Evolutionary conservation across 1,140 invertebrate genomes (phyloP), one percentile per base, ranked within the genome.

Genomic region (Drosophila novamexicana): DNA sequence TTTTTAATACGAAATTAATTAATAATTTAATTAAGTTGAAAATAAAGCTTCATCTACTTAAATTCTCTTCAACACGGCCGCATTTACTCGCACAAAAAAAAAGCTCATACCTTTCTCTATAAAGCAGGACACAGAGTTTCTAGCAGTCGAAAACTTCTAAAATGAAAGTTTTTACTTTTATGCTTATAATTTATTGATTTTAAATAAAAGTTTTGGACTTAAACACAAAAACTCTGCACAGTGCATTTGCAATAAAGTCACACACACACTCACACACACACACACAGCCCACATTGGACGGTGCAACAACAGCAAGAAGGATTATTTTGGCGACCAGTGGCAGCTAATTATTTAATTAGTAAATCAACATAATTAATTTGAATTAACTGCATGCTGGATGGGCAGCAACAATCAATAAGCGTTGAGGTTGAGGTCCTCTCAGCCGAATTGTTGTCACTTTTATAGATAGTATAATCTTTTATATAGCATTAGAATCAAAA

Each of bases 291-390:
- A 53, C 50, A 50, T 22, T 47, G 9, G 16, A n/a, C 1, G 22
- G 16, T n/a, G 40, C 16, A n/a, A 7, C 7, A 36, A 36, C 44
- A 68, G 47, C 61, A 68, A 37, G 78, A 62, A 42, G 58, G 39
- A 73, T 8, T 65, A 62, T 4, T 63, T 34, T 37, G 29, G 12
- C 44, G 42, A 2, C 6, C 65, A 73, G 63, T 44, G 68, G 42
- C 67, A 63, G 69, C 72, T 88, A 88, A 88, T 89, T 77, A 88
- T 73, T 74, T 88, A 88, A 88, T 83, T 80, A 74, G 83, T 73
- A 88, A 88, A 88, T 88, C 83, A 88, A 88, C 88, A 65, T 76
- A 88, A 88, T 88, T 88, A 83, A 89, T 88, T 86, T 79, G 76
- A 75, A 86, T 86, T 88, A 88, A 72, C 79, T 77, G 79, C 76